phyloP scores from a whole-genome alignment of 2,113 vertebrate genomes.

The Himantopus leucocephalus region DNA sequence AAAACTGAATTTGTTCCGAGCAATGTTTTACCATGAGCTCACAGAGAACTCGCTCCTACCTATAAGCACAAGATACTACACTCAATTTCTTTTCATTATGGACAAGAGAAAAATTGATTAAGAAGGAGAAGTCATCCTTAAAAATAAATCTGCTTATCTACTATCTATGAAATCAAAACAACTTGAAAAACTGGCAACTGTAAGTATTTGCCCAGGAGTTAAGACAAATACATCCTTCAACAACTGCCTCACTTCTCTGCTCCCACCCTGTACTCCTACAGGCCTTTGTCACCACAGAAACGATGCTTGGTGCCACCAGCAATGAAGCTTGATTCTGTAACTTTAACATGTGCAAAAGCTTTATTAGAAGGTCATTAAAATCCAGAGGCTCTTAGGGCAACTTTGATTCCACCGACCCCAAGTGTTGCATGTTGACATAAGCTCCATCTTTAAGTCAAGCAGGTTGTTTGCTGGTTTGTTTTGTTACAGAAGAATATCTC shows the following conservation, averaged over 20 bases:
- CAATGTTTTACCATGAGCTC: neutral
- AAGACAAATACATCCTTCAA: neutral
- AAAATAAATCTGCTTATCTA: neutral
- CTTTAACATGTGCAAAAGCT: neutral
- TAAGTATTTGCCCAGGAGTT: neutral
- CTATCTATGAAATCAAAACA: neutral
- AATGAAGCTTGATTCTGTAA: fast-evolving
- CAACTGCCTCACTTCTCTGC: neutral
- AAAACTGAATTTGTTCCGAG: neutral
- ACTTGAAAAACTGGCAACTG: neutral
- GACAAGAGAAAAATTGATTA: neutral
- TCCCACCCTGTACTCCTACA: neutral
- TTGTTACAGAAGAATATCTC: neutral
- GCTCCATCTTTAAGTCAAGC: neutral
- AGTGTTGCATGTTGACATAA: neutral
- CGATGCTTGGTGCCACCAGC: neutral
- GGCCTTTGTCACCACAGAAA: neutral
- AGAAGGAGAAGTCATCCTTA: neutral
- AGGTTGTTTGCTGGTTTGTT: neutral
- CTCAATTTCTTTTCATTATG: neutral
- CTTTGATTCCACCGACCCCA: neutral
- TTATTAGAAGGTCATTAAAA: neutral
- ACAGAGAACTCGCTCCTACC: neutral
- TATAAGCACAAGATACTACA: neutral
- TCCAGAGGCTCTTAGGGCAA: neutral